phyloP scores from a whole-genome alignment of 1,140 invertebrate species.

The Drosophila aff. region DNA sequence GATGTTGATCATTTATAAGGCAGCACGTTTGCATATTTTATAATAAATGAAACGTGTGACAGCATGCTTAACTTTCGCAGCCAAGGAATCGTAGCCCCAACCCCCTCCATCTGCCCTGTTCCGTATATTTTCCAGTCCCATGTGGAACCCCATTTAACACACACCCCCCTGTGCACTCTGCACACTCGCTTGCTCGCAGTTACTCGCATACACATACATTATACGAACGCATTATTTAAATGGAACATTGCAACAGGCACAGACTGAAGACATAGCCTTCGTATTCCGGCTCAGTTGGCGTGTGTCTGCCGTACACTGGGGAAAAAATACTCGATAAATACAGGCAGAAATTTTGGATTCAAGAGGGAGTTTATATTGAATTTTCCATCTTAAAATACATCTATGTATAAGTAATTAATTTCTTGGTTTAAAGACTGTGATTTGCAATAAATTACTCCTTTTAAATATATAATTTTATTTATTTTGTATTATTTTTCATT shows the following conservation, averaged over 20 bases:
- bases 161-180: constrained; percentile 16
- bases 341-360: background rate
- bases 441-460: no score
- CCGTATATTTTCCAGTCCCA: background rate
- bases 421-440: fast-evolving
- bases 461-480: background rate
- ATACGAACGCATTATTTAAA: constrained; percentile 69
- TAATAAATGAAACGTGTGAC: constrained; percentile 82
- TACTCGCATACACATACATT: constrained; percentile 20
- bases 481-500: no score
- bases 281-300: constrained; percentile 10
- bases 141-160: constrained; percentile 19
- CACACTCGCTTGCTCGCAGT: constrained; percentile 12
- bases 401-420: no score
- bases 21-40: constrained; percentile 75
- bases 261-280: constrained; percentile 5
- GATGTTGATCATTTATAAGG: constrained; percentile 69
- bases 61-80: constrained; percentile 74
- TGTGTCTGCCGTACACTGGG: constrained; percentile 19
- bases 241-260: constrained; percentile 61
- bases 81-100: constrained; percentile 20
- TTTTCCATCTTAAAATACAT: background rate
- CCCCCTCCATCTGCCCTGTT: background rate
- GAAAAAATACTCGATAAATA: background rate
- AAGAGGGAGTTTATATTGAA: no score